Conservation (phyloP, 2,888 invertebrate genomes). For the Therioaphis trifolii region DNA sequence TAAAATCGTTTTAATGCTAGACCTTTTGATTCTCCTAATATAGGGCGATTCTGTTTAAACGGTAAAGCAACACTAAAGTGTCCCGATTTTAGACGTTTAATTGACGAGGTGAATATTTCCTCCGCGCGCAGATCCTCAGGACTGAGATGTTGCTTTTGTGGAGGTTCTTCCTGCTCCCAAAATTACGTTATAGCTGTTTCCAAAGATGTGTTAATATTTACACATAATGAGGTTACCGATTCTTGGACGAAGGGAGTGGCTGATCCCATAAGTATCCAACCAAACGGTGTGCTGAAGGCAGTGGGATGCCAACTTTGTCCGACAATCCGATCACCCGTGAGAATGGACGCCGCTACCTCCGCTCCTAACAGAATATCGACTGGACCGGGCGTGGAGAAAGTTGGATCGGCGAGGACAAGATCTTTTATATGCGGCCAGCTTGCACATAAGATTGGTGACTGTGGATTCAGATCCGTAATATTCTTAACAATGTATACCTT, state of each 20-base stretch:
- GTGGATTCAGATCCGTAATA: not conserved
- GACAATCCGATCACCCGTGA: not conserved
- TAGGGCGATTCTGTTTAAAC: not conserved
- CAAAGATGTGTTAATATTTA: not conserved
- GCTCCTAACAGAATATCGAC: not conserved
- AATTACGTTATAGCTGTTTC: not conserved
- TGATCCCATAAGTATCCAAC: constrained; percentile 3
- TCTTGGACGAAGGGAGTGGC: accelerated
- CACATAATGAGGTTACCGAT: not conserved
- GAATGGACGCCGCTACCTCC: not conserved
- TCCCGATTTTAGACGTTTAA: not conserved
- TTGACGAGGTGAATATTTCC: not conserved
- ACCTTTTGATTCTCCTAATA: not conserved
- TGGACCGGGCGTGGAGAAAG: not conserved
- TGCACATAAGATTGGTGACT: not conserved
- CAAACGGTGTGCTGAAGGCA: not conserved
- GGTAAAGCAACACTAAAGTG: constrained; percentile 11
- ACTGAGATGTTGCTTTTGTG: not conserved
- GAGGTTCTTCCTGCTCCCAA: not conserved
- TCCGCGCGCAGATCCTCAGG: not conserved
- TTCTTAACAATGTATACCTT: not conserved
- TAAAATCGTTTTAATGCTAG: not conserved
- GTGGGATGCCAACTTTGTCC: not conserved
- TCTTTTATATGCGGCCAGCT: not conserved
- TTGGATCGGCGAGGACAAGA: not conserved